Conservation (phyloP, 2,888 invertebrate species). For the Parnassius apollo region DNA sequence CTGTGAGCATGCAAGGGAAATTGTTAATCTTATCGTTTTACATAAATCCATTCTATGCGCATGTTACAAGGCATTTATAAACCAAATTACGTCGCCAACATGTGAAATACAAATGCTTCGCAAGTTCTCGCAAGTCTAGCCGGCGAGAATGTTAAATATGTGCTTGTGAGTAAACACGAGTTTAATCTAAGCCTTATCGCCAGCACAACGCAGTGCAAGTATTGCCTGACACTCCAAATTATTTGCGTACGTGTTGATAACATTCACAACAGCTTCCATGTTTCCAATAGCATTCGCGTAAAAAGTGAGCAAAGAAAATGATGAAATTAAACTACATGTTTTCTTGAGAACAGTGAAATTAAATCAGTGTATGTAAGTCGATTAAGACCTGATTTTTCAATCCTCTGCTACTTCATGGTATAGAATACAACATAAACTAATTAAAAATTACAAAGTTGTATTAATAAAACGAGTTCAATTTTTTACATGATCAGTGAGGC, state of each 20-base stretch:
- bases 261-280: slow-evolving; percentile 9
- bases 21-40: slow-evolving; percentile 24
- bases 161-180: slow-evolving; percentile 72
- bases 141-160: slow-evolving; percentile 70
- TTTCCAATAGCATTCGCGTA: background rate
- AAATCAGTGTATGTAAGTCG: background rate
- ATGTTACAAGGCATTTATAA: slow-evolving; percentile 59
- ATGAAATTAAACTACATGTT: background rate
- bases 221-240: slow-evolving; percentile 11
- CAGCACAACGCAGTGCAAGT: slow-evolving; percentile 37
- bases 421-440: background rate
- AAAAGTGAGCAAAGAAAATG: background rate
- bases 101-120: slow-evolving; percentile 68
- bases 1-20: slow-evolving; percentile 7
- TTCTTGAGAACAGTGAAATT: background rate
- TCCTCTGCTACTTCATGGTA: too few relatives aligned
- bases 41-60: slow-evolving; percentile 31
- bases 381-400: too few relatives aligned
- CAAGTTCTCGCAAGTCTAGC: slow-evolving; percentile 62
- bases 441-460: background rate
- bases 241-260: slow-evolving; percentile 17
- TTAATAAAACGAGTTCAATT: too few relatives aligned
- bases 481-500: too few relatives aligned
- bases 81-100: slow-evolving; percentile 71
- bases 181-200: slow-evolving; percentile 77